A percentile compares a stretch with the other conserved stretches of the same genome.
Conservation (phyloP, 1,140 invertebrate species). For the Neuroterus valhalla region DNA sequence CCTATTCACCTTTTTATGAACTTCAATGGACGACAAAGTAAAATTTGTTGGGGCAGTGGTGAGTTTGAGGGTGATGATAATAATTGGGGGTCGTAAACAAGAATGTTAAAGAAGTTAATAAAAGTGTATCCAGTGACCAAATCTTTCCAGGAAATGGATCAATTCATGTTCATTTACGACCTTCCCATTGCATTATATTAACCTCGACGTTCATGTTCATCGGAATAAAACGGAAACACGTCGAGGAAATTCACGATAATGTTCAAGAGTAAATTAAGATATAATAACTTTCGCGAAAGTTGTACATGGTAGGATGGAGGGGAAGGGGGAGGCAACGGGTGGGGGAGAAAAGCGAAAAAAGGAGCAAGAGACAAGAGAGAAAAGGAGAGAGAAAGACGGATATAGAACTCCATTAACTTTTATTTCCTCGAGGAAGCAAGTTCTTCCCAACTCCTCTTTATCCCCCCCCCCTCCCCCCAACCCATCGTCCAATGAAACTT, state of each 20-base stretch:
- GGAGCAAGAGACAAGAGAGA: slow-evolving; percentile 29
- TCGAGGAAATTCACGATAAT: slow-evolving; percentile 48
- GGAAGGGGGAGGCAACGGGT: slow-evolving; percentile 47
- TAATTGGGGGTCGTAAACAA: too few species aligned
- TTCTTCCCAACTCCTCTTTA: slow-evolving; percentile 52
- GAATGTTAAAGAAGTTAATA: too few species aligned
- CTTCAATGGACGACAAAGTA: too few species aligned
- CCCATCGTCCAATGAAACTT: slow-evolving; percentile 62
- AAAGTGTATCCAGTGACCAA: neutral
- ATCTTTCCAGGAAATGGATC: neutral
- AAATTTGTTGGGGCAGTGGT: too few species aligned
- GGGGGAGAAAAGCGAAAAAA: slow-evolving; percentile 17
- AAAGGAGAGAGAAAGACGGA: slow-evolving; percentile 41
- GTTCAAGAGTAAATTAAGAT: slow-evolving; percentile 68
- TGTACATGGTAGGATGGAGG: slow-evolving; percentile 69
- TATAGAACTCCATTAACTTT: slow-evolving; percentile 71
- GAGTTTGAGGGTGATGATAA: too few species aligned
- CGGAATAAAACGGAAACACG: neutral
- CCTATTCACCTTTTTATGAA: too few species aligned
- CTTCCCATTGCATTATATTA: neutral
- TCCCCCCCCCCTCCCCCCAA: slow-evolving; percentile 36
- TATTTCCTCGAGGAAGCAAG: slow-evolving; percentile 72
- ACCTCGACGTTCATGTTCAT: neutral
- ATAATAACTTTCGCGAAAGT: slow-evolving; percentile 71
- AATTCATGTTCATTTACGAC: neutral